Evolutionary conservation across 1,140 invertebrate genomes (phyloP).

Genomic region (Parapsyche elsis): DNA sequence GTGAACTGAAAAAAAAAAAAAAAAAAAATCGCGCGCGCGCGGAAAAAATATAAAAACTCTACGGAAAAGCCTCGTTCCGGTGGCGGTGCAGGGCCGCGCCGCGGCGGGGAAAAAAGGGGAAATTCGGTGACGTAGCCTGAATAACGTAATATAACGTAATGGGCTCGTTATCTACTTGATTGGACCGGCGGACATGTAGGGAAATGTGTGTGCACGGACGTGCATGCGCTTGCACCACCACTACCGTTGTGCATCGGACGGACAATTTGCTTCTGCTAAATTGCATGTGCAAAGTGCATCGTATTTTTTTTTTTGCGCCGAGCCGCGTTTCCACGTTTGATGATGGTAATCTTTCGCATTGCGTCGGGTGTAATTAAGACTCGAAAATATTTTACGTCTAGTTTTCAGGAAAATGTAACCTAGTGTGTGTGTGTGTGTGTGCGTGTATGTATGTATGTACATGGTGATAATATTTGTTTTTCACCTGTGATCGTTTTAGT

Average conservation of each 20-base stretch:
- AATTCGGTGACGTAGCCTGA: conserved; percentile 54
- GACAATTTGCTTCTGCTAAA: conserved; percentile 54
- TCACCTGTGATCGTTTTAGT: no score
- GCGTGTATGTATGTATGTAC: no score
- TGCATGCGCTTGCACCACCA: background rate
- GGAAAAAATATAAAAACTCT: conserved; percentile 12
- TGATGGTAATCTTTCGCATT: conserved; percentile 23
- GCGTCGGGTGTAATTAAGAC: conserved; percentile 27
- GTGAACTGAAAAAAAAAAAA: conserved; percentile 41
- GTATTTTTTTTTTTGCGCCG: background rate
- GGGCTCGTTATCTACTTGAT: conserved; percentile 55
- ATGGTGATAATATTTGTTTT: no score
- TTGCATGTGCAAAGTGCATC: conserved; percentile 49
- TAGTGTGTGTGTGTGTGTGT: no score
- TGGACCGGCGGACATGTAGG: conserved; percentile 46
- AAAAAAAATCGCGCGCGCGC: background rate
- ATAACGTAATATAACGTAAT: conserved; percentile 56
- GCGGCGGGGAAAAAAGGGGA: conserved; percentile 44
- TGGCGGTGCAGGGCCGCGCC: background rate
- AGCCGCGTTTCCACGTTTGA: conserved; percentile 5
- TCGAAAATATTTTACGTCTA: background rate
- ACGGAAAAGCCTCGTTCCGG: conserved; percentile 11
- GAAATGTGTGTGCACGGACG: conserved; percentile 23
- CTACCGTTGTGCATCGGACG: background rate
- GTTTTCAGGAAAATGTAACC: no score